phyloP scores from a whole-genome alignment of 92 coral and sea anemone genomes.

The Ricordea florida region DNA sequence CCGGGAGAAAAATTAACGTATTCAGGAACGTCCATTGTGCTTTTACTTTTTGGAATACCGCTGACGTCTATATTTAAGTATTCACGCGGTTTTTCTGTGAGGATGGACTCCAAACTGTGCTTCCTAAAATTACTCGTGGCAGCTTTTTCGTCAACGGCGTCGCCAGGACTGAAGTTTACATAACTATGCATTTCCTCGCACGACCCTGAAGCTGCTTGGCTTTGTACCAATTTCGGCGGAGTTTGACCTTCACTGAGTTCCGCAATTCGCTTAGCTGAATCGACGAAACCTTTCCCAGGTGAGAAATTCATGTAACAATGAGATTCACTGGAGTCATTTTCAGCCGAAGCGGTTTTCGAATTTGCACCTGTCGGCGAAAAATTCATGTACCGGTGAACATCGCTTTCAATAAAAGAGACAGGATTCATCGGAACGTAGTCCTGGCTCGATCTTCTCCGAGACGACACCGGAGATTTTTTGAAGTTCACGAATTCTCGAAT shows the following conservation, averaged over 20 bases:
- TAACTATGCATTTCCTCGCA: constrained; percentile 44
- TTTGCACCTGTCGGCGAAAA: constrained; percentile 1
- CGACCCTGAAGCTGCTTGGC: neutral
- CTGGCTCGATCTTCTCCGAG: constrained; percentile 17
- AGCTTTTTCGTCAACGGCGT: neutral
- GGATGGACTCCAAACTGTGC: constrained; percentile 6
- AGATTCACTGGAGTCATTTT: neutral
- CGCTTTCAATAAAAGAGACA: neutral
- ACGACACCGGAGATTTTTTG: constrained; percentile 44
- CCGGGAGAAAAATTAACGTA: constrained; percentile 71
- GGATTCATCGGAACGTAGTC: constrained; percentile 31
- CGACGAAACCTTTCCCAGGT: constrained; percentile 1
- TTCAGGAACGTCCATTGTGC: constrained; percentile 52
- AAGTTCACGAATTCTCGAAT: constrained; percentile 61
- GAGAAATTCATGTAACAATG: constrained; percentile 12
- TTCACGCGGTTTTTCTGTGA: constrained; percentile 22
- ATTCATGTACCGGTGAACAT: neutral
- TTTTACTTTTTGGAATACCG: constrained; percentile 33
- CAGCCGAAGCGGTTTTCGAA: neutral
- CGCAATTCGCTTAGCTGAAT: neutral
- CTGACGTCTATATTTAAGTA: constrained; percentile 68
- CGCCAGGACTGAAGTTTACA: constrained; percentile 53
- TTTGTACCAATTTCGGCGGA: neutral
- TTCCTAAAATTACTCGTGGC: constrained; percentile 12
- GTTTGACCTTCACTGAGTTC: neutral